phyloP scores from a whole-genome alignment of 2,888 invertebrate genomes.

The Dicranocentrus wangi region DNA sequence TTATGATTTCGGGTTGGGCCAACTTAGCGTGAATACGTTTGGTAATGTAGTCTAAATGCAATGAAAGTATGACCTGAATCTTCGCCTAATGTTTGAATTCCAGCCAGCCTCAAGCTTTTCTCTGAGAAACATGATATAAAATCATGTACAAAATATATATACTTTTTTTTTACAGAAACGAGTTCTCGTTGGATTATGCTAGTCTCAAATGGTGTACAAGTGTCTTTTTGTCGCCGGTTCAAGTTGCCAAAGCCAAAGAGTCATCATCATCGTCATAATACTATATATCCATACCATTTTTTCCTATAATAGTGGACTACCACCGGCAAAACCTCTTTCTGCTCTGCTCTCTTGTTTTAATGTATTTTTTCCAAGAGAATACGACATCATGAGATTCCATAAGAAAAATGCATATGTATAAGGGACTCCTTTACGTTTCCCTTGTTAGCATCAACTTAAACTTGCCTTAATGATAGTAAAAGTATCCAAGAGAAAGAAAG shows the following conservation, averaged over 20 bases:
- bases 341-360: constrained; percentile 27
- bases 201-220: background rate
- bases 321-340: constrained; percentile 9
- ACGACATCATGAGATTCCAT: constrained; percentile 24
- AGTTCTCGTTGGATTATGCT: constrained; percentile 27
- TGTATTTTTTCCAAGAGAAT: constrained; percentile 43
- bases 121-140: background rate
- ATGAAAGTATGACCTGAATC: constrained; percentile 54
- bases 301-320: background rate
- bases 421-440: constrained; percentile 29
- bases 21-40: constrained; percentile 23
- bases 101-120: constrained; percentile 24
- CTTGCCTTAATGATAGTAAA: constrained; percentile 44
- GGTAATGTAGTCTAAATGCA: constrained; percentile 22
- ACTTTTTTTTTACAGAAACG: too few species aligned
- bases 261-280: constrained; percentile 47
- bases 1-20: constrained; percentile 53
- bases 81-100: constrained; percentile 52
- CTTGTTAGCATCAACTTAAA: constrained; percentile 37
- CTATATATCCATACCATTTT: background rate
- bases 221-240: constrained; percentile 46
- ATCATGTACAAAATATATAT: background rate
- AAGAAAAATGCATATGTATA: constrained; percentile 55
- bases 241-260: constrained; percentile 47
- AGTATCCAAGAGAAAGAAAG: constrained; percentile 21